Conservation (phyloP, 2,888 invertebrate species). For the Eupsilia transversa region DNA sequence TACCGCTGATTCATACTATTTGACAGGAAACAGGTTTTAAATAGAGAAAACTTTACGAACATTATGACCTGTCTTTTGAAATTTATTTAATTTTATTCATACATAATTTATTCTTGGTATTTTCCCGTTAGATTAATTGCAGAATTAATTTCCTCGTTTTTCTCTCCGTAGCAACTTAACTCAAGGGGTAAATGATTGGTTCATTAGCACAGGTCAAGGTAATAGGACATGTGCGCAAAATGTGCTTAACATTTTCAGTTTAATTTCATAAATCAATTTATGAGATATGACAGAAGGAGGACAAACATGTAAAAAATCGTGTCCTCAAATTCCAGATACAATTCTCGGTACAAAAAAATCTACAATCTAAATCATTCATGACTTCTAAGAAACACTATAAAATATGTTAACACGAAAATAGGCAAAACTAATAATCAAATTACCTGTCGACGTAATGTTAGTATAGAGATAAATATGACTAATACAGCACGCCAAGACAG, state of each 20-base stretch:
- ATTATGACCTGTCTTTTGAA: conserved; percentile 48
- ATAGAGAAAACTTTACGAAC: conserved; percentile 63
- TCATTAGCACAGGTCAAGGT: conserved; percentile 44
- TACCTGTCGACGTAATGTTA: conserved; percentile 44
- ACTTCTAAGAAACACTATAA: conserved; percentile 25
- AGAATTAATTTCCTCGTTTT: conserved; percentile 20
- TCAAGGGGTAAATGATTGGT: conserved; percentile 31
- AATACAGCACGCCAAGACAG: conserved; percentile 72
- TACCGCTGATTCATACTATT: conserved; percentile 71
- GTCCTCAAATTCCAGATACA: conserved; percentile 23
- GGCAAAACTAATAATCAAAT: conserved; percentile 51
- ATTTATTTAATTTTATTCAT: conserved; percentile 42
- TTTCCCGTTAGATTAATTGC: conserved; percentile 40
- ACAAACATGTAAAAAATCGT: not conserved
- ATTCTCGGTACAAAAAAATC: conserved; percentile 24
- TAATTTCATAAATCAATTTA: not conserved
- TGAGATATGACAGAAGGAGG: not conserved
- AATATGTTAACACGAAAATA: conserved; percentile 47
- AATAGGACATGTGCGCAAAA: not conserved
- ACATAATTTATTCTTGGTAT: conserved; percentile 25
- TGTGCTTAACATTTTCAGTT: not conserved
- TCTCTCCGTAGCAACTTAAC: conserved; percentile 11
- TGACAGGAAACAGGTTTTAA: conserved; percentile 72
- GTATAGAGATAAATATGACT: conserved; percentile 72
- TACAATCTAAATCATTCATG: conserved; percentile 21